Base-by-base conservation (phyloP, 1,140 invertebrate species). In the Protaetia brevitarsis region DNA sequence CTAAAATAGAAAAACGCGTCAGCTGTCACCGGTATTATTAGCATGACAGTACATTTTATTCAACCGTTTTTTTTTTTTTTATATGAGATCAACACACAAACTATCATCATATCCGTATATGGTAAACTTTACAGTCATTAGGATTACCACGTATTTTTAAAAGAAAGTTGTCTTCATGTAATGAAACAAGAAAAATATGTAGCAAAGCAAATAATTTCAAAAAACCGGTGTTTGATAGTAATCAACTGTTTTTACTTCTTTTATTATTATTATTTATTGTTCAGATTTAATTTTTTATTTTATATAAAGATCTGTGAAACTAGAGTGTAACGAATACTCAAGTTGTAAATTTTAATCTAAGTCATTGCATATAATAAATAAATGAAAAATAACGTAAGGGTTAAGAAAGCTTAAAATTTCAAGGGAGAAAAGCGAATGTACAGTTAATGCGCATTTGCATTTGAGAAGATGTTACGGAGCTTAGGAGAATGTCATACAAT, bases 261-360 rank as follows among this genome's bases (percentile, higher is more conserved):
- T 51, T 51, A n/a, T n/a, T n/a, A n/a, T n/a, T n/a, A n/a, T 51
- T 23, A 51, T 51, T 51, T 51, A 51, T 51, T 51, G 41, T 51
- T 51, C 41, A 51, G 41, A 23, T 51, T 51, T 51, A 51, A 37
- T 23, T 21, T 51, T 51, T 51, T 16, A 51, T 23, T 51, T 23
- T 51, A 51, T 23, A 19, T n/a, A 51, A 51, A 51, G 41, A 51
- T 51, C 41, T 51, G 41, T 51, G 41, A 51, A 19, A 51, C 41
- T 19, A 51, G 41, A 51, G 41, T 51, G 41, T 51, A 51, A 51
- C 19, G 19, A 51, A 51, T 51, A 51, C 41, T 51, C 41, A 51
- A 51, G 41, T 51, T 51, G 41, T 51, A 51, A 51, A 51, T 51
- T 51, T 51, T 51, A 51, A 4, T 51, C 41, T 51, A 51, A 51